Evolutionary conservation across 2,888 invertebrate species (phyloP), one percentile per base, ranked within the genome.

Genomic region (Fabriciana adippe): DNA sequence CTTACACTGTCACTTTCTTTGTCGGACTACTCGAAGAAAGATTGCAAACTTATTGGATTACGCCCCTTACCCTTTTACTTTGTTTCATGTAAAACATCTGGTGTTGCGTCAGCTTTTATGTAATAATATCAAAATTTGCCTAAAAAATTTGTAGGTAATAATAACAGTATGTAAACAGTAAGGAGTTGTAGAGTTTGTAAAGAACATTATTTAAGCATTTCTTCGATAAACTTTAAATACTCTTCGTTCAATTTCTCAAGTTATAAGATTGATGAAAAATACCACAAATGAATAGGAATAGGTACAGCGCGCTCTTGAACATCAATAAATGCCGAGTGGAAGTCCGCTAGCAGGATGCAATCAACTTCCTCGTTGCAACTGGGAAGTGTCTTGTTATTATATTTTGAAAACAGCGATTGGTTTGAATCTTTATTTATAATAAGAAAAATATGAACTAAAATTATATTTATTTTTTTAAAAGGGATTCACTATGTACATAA

Each of bases 301-400:
- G 35, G 35, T 51, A n/a, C 57, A 16, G 55, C 45, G 15, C 41
- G 41, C 62, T 55, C 18, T 67, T 31, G 51, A 57, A 51, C 62
- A 26, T 56, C 56, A 45, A 62, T 56, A 67, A 55, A 51, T 16
- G 51, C 56, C n/a, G 63, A 67, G 62, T 56, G 67, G 67, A 56
- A 63, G 63, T 63, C 67, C 51, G 67, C 45, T 55, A 55, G 56
- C 67, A 67, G 67, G 67, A 67, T 67, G 67, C 67, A 63, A 67
- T 67, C 62, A 67, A 62, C 62, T 62, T 62, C 55, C 47, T 57
- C 63, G 45, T 63, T 53, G 63, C 45, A 47, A 18, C 53, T 50
- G 53, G 51, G 67, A 63, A 67, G 56, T 67, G 51, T 16, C 56
- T 18, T 18, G 16, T 13, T 67, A 50, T 45, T 18, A 62, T 35